A percentile compares a stretch with the other conserved stretches of the same genome.
Evolutionary conservation across 2,113 vertebrate species (phyloP).

Genomic region (Anolis carolinensis): DNA sequence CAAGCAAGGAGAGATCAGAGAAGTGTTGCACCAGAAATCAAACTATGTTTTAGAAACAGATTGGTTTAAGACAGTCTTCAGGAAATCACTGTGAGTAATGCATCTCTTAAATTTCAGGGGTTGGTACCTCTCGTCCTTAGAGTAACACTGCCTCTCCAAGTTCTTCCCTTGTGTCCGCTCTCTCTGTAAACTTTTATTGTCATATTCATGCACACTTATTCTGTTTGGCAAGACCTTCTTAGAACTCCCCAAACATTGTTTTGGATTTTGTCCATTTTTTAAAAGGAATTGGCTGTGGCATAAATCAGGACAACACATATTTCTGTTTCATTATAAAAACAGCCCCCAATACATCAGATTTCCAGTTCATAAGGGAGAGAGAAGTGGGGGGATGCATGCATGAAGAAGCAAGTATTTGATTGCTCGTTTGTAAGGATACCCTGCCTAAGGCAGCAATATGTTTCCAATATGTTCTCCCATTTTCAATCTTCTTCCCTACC

Average conservation of each 20-base stretch:
- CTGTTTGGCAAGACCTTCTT: neutral
- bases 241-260: neutral
- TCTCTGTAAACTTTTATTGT: neutral
- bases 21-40: neutral
- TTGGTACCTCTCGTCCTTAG: neutral
- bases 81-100: neutral
- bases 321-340: neutral
- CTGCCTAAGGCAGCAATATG: conserved; percentile 21
- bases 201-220: neutral
- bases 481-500: conserved; percentile 64
- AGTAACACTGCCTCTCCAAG: neutral
- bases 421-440: neutral
- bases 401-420: conserved; percentile 5
- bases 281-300: neutral
- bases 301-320: neutral
- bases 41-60: neutral
- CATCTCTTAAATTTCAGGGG: neutral
- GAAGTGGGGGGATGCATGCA: fast-evolving
- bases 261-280: neutral
- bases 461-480: conserved; percentile 65
- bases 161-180: neutral
- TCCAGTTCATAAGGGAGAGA: neutral
- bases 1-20: neutral
- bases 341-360: neutral
- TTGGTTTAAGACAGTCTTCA: neutral